Evolutionary conservation across 2,113 vertebrate species (phyloP).

Genomic region (Uria lomvia): DNA sequence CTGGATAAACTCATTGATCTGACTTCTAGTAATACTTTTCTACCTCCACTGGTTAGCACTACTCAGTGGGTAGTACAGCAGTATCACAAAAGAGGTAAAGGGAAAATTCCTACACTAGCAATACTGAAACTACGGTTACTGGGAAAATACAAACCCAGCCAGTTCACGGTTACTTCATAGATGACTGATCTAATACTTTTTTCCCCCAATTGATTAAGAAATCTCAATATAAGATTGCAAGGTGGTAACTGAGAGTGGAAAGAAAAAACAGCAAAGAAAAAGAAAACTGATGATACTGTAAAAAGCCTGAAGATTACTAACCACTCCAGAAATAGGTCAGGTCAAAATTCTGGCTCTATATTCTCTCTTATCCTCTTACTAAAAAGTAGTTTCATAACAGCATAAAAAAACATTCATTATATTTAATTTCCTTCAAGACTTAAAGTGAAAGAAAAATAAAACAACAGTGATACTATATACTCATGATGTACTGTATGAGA

Average conservation of each 20-base stretch:
- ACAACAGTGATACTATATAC: not conserved
- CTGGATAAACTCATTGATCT: not conserved
- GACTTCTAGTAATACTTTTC: not conserved
- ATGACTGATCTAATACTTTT: not conserved
- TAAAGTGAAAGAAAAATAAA: constrained; percentile 26
- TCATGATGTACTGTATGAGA: not conserved
- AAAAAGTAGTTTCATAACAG: not conserved
- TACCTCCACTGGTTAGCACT: not conserved
- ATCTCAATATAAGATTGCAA: not conserved
- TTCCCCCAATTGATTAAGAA: not conserved
- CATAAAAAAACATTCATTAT: not conserved
- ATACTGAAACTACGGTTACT: not conserved
- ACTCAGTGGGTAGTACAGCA: not conserved
- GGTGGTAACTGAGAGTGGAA: not conserved
- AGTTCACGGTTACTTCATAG: not conserved
- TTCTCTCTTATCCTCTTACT: not conserved
- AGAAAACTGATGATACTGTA: not conserved
- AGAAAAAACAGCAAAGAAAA: not conserved
- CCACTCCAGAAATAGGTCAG: not conserved
- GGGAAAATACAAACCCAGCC: not conserved
- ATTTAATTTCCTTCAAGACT: not conserved
- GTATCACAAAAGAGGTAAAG: not conserved
- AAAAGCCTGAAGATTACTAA: not conserved
- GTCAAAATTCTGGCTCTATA: not conserved
- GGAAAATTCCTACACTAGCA: not conserved